phyloP scores from a whole-genome alignment of 2,797 vertebrate genomes.

The Pangasius djambal region DNA sequence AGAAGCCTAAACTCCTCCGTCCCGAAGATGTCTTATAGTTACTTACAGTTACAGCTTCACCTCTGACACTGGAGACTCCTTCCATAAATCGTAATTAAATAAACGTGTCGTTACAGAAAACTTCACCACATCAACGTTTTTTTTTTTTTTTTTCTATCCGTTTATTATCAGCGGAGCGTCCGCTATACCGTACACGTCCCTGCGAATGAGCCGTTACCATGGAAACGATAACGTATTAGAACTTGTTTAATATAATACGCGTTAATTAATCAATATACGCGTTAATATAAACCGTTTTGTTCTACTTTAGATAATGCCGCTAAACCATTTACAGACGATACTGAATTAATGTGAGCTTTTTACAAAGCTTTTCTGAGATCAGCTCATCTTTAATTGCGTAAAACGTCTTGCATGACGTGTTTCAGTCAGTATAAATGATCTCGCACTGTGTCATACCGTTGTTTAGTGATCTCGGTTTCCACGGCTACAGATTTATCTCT shows the following conservation, averaged over 20 bases:
- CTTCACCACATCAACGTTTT: neutral
- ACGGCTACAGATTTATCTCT: neutral
- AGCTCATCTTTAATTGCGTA: neutral
- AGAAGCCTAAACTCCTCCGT: neutral
- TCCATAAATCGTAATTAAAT: neutral
- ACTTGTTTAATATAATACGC: neutral
- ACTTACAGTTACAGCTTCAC: neutral
- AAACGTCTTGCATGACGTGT: neutral
- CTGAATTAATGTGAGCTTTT: neutral
- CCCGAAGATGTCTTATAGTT: neutral
- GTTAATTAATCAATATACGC: too few relatives aligned
- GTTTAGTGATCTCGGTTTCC: slow-evolving; percentile 1
- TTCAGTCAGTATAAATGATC: neutral
- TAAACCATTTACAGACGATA: neutral
- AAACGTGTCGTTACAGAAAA: neutral
- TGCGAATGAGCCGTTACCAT: neutral
- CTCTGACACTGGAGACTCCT: neutral
- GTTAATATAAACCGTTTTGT: neutral
- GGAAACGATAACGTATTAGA: neutral
- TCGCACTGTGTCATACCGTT: too few relatives aligned
- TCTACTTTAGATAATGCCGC: too few relatives aligned
- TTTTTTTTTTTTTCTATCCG: neutral
- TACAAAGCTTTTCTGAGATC: neutral
- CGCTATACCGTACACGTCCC: neutral
- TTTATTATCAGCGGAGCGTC: neutral